Conservation (phyloP, 2,113 vertebrate genomes). For the Pycnonotus jocosus region DNA sequence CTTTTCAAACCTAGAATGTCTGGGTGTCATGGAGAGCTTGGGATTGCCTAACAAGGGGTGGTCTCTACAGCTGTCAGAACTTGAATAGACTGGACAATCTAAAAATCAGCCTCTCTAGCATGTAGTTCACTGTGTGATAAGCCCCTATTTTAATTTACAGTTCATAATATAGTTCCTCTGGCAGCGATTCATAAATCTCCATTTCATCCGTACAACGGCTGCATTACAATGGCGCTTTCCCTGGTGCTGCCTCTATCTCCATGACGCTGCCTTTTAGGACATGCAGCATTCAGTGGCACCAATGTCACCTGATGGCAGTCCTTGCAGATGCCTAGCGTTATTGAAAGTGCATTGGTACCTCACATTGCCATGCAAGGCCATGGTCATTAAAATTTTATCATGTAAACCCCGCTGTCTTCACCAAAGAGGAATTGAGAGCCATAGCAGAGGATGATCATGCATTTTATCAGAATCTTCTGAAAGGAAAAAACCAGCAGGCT, state of each 20-base stretch:
- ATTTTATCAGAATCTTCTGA: slow-evolving; percentile 73
- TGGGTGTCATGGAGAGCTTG: slow-evolving; percentile 10
- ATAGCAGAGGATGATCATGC: slow-evolving; percentile 61
- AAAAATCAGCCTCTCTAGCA: slow-evolving; percentile 48
- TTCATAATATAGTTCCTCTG: slow-evolving; percentile 66
- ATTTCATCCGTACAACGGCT: slow-evolving; percentile 41
- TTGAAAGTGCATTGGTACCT: slow-evolving; percentile 65
- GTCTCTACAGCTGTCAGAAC: slow-evolving; percentile 16
- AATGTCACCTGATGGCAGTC: slow-evolving; percentile 53
- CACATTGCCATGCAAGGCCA: slow-evolving; percentile 61
- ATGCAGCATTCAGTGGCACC: slow-evolving; percentile 20
- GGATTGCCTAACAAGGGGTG: neutral
- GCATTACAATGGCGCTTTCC: slow-evolving; percentile 65
- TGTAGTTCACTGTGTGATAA: slow-evolving; percentile 50
- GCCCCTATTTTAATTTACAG: slow-evolving; percentile 69
- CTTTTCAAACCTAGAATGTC: neutral
- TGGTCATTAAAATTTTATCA: slow-evolving; percentile 76
- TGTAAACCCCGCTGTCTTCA: slow-evolving; percentile 67
- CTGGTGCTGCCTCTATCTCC: slow-evolving; percentile 46
- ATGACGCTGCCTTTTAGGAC: slow-evolving; percentile 44
- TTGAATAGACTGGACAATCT: slow-evolving; percentile 48
- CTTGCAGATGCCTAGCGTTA: slow-evolving; percentile 37
- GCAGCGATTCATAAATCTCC: slow-evolving; percentile 71
- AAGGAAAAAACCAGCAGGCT: slow-evolving; percentile 37
- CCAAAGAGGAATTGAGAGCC: slow-evolving; percentile 61